Evolutionary conservation across 2,113 vertebrate genomes (phyloP).

Genomic region (Motacilla tschutschensis): DNA sequence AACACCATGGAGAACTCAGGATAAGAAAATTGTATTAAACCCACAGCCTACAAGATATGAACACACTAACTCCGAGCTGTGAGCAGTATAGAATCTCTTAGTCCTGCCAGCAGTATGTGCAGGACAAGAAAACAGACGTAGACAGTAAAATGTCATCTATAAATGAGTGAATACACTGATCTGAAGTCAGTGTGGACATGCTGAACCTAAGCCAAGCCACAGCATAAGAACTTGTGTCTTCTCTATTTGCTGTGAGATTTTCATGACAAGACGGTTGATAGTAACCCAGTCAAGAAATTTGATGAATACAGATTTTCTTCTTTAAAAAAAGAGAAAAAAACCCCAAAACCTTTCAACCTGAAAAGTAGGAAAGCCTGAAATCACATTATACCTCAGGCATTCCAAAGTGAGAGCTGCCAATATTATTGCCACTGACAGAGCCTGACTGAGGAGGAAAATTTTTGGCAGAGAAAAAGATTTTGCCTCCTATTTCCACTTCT

Average conservation of each 20-base stretch:
- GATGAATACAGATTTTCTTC: not conserved
- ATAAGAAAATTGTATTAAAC: not conserved
- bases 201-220: not conserved
- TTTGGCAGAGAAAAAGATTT: constrained; percentile 50
- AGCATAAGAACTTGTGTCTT: not conserved
- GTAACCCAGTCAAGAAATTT: constrained; percentile 19
- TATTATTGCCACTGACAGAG: constrained; percentile 45
- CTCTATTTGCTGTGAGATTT: constrained; percentile 7
- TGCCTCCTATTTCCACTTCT: constrained; percentile 44
- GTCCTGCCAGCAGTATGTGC: not conserved
- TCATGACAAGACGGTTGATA: not conserved
- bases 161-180: not conserved
- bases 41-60: not conserved
- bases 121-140: not conserved
- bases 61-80: not conserved
- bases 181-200: not conserved
- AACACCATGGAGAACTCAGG: not conserved
- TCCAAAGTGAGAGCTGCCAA: constrained; percentile 48
- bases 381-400: constrained; percentile 51
- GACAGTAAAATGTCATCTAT: not conserved
- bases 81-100: not conserved
- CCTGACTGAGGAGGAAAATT: constrained; percentile 50
- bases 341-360: not conserved
- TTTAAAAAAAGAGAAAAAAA: rapidly evolving
- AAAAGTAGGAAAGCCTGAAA: constrained; percentile 46